Percentiles rank a stretch among this genome's conserved stretches.
Conservation (phyloP, 1,140 invertebrate genomes). For the Drosophila baimaii region DNA sequence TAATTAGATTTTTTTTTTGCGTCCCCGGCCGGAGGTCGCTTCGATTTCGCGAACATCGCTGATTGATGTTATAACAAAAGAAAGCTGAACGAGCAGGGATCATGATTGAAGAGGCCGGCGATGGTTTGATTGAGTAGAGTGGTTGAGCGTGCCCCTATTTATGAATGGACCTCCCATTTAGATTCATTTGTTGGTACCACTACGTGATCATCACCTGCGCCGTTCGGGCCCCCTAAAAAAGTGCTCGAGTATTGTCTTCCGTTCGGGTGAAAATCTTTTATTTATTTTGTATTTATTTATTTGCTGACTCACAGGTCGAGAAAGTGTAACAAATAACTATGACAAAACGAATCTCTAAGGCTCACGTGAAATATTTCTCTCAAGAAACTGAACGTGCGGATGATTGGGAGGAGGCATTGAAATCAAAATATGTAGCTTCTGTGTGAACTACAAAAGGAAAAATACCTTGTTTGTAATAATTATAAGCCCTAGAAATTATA, state of each 20-base stretch:
- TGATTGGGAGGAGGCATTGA: not conserved
- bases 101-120: constrained; percentile 35
- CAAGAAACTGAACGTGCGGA: not conserved
- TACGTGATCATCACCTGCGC: constrained; percentile 23
- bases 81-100: constrained; percentile 53
- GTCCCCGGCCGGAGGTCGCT: constrained; percentile 25
- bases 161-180: constrained; percentile 45
- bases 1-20: constrained; percentile 48
- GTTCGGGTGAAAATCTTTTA: constrained; percentile 45
- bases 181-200: constrained; percentile 21
- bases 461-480: not conserved
- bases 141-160: constrained; percentile 41
- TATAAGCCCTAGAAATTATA: not conserved
- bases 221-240: constrained; percentile 19
- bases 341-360: constrained; percentile 35
- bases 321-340: constrained; percentile 67
- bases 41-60: constrained; percentile 45
- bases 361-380: constrained; percentile 6
- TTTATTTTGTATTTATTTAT: constrained; percentile 32
- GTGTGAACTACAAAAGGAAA: constrained; percentile 1
- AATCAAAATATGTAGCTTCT: constrained; percentile 6
- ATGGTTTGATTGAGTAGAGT: constrained; percentile 42
- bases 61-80: constrained; percentile 61
- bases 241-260: constrained; percentile 18
- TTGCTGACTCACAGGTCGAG: constrained; percentile 52